A percentile compares a stretch with the other conserved stretches of the same genome.
These are phyloP conservation scores for Cerastoderma edule DNA, from an alignment of 2,888 invertebrate genomes.

Conservation along the genomic window DNA sequence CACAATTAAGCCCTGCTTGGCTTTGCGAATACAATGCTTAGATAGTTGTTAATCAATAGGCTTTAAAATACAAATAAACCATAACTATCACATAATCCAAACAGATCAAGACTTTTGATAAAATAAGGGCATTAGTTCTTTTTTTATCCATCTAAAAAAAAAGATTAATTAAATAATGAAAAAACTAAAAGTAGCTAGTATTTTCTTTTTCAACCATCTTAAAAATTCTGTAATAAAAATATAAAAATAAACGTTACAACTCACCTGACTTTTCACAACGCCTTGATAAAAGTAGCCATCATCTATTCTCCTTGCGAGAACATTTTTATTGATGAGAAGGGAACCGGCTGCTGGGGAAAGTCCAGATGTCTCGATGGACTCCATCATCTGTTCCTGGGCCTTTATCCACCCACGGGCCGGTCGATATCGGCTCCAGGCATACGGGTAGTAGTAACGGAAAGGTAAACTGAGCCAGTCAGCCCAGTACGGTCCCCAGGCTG, in stretches of 20 bases:
- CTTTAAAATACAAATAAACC: too few species aligned
- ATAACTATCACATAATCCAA: too few species aligned
- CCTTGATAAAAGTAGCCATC: conserved; percentile 83
- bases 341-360: conserved; percentile 80
- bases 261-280: conserved; percentile 82
- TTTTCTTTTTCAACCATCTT: too few species aligned
- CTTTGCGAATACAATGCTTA: too few species aligned
- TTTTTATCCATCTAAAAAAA: too few species aligned
- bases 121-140: too few species aligned
- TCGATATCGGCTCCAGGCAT: conserved; percentile 77
- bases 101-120: too few species aligned
- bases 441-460: conserved; percentile 70
- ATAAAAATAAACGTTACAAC: conserved; percentile 22
- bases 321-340: conserved; percentile 79
- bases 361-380: conserved; percentile 58
- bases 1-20: too few species aligned
- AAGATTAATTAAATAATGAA: too few species aligned
- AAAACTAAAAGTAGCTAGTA: too few species aligned
- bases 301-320: conserved; percentile 79
- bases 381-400: conserved; percentile 71
- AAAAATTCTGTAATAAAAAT: too few species aligned
- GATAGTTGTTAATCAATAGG: too few species aligned
- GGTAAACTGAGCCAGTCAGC: conserved; percentile 58
- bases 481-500: conserved; percentile 56
- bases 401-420: conserved; percentile 76